Base-by-base conservation (phyloP, 2,113 vertebrate species). In the Boulengeromyrus knoepffleri region DNA sequence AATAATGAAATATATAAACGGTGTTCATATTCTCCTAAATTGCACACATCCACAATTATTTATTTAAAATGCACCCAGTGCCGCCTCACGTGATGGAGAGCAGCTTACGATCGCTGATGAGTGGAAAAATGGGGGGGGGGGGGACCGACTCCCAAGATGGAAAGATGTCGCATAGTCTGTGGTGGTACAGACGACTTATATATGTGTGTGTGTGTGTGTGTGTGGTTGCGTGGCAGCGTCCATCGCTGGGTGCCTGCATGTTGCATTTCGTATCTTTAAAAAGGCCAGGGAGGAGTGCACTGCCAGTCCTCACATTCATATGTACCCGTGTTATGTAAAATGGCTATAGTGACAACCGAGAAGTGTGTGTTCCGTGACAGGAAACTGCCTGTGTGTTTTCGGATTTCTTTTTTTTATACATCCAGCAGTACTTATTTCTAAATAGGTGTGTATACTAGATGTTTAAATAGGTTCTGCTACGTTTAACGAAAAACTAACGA, bases 401-500 rank as follows among this genome's bases (percentile, higher is more conserved):
- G 88, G 70, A 90, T 47, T 86, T 45, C 9, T 87, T 39, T 80
- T 80, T 31, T 80, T 19, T 42, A 53, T 36, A 42, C 47, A 87
- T 85, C 21, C 24, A 47, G 21, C 45, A 85, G 8, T 21, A n/a
- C 83, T 9, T 27, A 19, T 42, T 56, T 87, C 31, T 49, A 53
- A 53, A 53, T 46, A 88, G 90, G 91, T 88, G 53, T 49, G 87
- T 49, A 84, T 53, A 3, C 27, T 92, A 92, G 93, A 94, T 80
- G 89, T 92, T 93, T 95, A 92, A 90, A 88, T 2, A 19, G 88
- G 77, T 52, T 86, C 91, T 47, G 91, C 42, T 89, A 52, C 80
- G 1, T 93, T 94, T 95, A 96, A 95, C 91, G 88, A 92, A 93
- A 85, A 91, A 21, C 92, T 91, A 47, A 94, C 80, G 47, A 90